phyloP scores from a whole-genome alignment of 2,888 invertebrate species.

The Thereva unica region DNA sequence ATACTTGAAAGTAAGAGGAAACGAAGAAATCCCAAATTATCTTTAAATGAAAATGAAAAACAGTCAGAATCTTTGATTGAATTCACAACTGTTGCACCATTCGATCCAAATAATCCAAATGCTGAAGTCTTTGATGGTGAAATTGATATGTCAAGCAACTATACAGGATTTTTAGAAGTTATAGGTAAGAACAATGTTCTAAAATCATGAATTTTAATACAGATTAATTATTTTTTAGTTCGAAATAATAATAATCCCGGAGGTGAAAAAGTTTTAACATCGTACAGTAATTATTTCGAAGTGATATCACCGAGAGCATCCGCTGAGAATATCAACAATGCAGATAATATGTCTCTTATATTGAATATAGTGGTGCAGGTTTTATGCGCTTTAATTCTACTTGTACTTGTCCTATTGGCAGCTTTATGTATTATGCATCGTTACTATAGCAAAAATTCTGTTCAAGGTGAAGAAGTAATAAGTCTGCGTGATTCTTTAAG shows the following conservation, averaged over 20 bases:
- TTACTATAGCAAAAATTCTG: slow-evolving; percentile 67
- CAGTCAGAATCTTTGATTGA: slow-evolving; percentile 36
- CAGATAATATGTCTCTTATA: slow-evolving; percentile 56
- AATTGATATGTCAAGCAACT: slow-evolving; percentile 76
- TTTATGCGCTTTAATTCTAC: slow-evolving; percentile 65
- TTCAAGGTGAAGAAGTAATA: slow-evolving; percentile 70
- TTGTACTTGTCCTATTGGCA: slow-evolving; percentile 65
- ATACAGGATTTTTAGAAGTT: slow-evolving; percentile 83
- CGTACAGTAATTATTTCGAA: slow-evolving; percentile 77
- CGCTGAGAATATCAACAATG: slow-evolving; percentile 55
- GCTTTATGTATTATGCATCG: slow-evolving; percentile 69
- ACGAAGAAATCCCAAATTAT: slow-evolving; percentile 49
- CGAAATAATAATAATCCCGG: slow-evolving; percentile 51
- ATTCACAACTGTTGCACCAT: slow-evolving; percentile 23
- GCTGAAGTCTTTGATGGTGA: slow-evolving; percentile 69
- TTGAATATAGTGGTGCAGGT: slow-evolving; percentile 72
- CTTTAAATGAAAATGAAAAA: slow-evolving; percentile 38
- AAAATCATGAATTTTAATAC: slow-evolving; percentile 32
- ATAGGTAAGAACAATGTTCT: slow-evolving; percentile 65
- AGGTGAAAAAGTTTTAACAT: slow-evolving; percentile 61
- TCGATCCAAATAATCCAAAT: slow-evolving; percentile 47
- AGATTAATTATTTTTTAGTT: slow-evolving; percentile 17
- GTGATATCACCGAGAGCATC: slow-evolving; percentile 72
- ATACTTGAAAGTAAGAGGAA: slow-evolving; percentile 50
- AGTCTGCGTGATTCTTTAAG: slow-evolving; percentile 69